A percentile compares a stretch with the other conserved stretches of the same genome.
Evolutionary conservation across 2,797 vertebrate genomes (phyloP).

Genomic region (Ciconia nigra): DNA sequence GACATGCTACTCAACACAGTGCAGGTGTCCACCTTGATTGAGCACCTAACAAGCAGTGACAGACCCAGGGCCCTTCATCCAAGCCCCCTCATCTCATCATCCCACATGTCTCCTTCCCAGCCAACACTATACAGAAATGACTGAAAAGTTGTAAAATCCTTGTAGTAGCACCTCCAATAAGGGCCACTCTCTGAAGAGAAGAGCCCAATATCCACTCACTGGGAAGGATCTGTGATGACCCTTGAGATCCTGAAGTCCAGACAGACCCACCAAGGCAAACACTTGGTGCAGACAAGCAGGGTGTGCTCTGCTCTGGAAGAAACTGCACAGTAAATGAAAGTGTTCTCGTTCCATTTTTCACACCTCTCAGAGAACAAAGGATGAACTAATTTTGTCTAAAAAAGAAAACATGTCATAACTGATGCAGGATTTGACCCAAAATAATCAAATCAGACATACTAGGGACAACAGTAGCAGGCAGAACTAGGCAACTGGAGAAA

Average conservation of each 20-base stretch:
- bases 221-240: not conserved
- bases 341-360: not conserved
- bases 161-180: not conserved
- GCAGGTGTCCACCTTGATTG: accelerated
- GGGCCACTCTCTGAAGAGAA: not conserved
- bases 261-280: not conserved
- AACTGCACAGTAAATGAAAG: not conserved
- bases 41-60: not conserved
- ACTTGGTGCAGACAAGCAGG: not conserved
- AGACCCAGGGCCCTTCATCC: not conserved
- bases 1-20: not conserved
- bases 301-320: not conserved
- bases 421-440: not conserved
- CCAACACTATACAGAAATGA: accelerated
- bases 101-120: not conserved
- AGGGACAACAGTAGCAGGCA: not conserved
- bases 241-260: not conserved
- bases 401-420: not conserved
- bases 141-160: not conserved
- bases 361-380: not conserved
- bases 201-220: not conserved
- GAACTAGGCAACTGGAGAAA: not conserved
- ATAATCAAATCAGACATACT: not conserved
- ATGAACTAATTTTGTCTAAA: not conserved
- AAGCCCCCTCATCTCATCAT: not conserved